Conservation (phyloP, 2,113 vertebrate genomes). For the Cariama cristata region DNA sequence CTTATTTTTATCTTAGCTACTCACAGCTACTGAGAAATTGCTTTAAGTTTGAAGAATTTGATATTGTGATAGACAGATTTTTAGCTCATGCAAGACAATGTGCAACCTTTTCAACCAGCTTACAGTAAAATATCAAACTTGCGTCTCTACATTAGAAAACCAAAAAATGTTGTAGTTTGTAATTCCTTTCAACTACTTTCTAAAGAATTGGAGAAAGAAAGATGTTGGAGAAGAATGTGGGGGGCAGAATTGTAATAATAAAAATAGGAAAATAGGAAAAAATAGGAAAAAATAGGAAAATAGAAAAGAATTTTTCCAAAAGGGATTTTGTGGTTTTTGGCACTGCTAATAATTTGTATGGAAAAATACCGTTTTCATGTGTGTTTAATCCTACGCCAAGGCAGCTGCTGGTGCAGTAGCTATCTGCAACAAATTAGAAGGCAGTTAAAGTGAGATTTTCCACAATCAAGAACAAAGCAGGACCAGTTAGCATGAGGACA, state of each 20-base stretch:
- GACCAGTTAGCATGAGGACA: conserved; percentile 82
- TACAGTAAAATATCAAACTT: neutral
- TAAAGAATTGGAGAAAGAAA: neutral
- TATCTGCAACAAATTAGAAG: conserved; percentile 85
- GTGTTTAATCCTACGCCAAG: conserved; percentile 83
- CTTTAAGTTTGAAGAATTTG: conserved; percentile 26
- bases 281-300: neutral
- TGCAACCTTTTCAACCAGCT: neutral
- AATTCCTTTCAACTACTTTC: conserved; percentile 63
- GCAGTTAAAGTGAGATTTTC: conserved; percentile 88
- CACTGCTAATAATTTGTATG: conserved; percentile 76
- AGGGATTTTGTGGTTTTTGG: conserved; percentile 75
- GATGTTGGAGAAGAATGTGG: neutral
- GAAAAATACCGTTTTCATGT: conserved; percentile 77
- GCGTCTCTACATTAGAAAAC: neutral
- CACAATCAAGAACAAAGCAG: conserved; percentile 84
- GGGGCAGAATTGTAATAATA: neutral
- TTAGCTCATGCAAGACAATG: neutral
- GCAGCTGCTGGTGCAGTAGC: conserved; percentile 84
- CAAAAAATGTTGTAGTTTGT: neutral
- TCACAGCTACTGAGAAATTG: neutral
- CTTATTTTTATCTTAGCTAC: neutral
- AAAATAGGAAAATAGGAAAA: conserved; percentile 6
- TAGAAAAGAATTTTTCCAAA: conserved; percentile 62
- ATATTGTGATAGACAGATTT: neutral